A percentile compares a stretch with the other conserved stretches of the same genome.
Conservation (phyloP, 2,797 vertebrate genomes). For the Schizopygopsis pylzovi region DNA sequence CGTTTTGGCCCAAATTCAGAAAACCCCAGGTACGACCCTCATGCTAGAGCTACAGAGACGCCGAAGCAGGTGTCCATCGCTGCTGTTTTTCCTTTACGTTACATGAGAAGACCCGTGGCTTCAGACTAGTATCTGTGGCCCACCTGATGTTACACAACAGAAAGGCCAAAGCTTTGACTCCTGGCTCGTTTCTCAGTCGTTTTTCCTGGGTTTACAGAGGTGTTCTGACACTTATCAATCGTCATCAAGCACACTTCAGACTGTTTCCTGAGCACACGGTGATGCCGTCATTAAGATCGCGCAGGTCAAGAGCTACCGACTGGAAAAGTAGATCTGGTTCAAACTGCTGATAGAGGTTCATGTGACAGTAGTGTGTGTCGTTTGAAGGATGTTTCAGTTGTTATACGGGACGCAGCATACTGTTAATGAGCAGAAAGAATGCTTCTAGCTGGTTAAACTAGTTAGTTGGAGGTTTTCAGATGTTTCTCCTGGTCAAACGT, state of each 20-base stretch:
- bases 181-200: no score
- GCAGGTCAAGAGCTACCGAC: constrained; percentile 39
- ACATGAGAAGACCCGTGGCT: neutral
- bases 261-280: constrained; percentile 48
- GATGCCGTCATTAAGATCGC: constrained; percentile 48
- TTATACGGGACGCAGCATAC: neutral
- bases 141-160: constrained; percentile 21
- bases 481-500: neutral
- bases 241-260: constrained; percentile 33
- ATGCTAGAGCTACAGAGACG: neutral
- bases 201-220: neutral
- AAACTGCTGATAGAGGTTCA: constrained; percentile 30
- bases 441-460: neutral
- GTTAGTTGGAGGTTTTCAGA: neutral
- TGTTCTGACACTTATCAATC: constrained; percentile 12
- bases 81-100: constrained; percentile 4
- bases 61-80: neutral
- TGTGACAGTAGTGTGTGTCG: constrained; percentile 8
- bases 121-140: neutral
- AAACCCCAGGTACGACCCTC: neutral
- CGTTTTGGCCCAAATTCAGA: neutral
- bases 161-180: constrained; percentile 35
- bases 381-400: neutral
- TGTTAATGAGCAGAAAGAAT: constrained; percentile 3
- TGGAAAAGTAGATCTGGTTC: constrained; percentile 27